These are phyloP conservation scores for Petrosia ficiformis DNA, from an alignment of 37 sponge, comb jelly and placozoan species.

Conservation along the genomic window DNA sequence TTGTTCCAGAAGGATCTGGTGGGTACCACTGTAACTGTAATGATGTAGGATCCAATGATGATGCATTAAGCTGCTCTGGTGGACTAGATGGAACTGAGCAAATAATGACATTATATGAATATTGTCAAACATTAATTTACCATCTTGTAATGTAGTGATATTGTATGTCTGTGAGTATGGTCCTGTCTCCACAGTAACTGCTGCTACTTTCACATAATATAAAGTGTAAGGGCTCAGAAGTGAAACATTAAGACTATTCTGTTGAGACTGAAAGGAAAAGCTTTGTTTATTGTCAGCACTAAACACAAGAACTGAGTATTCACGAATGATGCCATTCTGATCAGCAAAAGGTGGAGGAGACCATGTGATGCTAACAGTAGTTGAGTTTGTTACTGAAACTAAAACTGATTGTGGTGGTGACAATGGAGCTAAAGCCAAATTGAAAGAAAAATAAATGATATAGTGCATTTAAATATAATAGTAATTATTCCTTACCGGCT, in stretches of 20 bases:
- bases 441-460: background rate
- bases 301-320: background rate
- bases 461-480: background rate
- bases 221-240: background rate
- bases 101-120: background rate
- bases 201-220: slow-evolving; percentile 18
- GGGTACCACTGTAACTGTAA: too few species aligned
- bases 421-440: slow-evolving; percentile 3
- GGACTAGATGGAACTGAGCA: too few species aligned
- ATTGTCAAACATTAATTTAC: background rate
- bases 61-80: too few species aligned
- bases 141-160: slow-evolving; percentile 22
- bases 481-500: slow-evolving; percentile 28
- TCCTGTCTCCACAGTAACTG: slow-evolving; percentile 27
- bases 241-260: background rate
- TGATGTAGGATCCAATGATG: too few species aligned
- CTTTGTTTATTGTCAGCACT: background rate
- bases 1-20: slow-evolving; percentile 2
- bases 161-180: slow-evolving; percentile 9
- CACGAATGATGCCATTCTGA: slow-evolving; percentile 15
- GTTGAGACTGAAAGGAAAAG: background rate
- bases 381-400: background rate
- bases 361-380: background rate
- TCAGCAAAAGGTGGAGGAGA: background rate
- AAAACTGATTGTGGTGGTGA: background rate